phyloP scores from a whole-genome alignment of 2,113 vertebrate genomes.

The Tamias sibiricus region DNA sequence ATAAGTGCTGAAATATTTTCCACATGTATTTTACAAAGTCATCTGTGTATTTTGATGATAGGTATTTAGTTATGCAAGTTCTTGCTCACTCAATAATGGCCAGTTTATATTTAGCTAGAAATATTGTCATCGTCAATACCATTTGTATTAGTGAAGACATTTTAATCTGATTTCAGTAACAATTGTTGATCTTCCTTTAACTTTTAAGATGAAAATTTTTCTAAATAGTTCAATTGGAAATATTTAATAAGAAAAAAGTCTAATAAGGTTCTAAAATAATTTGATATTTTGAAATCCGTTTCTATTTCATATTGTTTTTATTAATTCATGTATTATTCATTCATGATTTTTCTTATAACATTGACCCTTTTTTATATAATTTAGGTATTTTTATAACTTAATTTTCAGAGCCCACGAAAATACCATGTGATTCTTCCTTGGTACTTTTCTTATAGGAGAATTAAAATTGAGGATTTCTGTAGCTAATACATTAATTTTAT shows the following conservation, averaged over 20 bases:
- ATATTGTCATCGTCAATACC: conserved; percentile 19
- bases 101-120: conserved; percentile 38
- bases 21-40: not conserved
- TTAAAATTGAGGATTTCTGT: conserved; percentile 15
- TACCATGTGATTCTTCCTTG: conserved; percentile 4
- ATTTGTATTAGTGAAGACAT: conserved; percentile 38
- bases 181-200: conserved; percentile 36
- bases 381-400: not conserved
- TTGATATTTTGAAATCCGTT: conserved; percentile 9
- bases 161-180: conserved; percentile 23
- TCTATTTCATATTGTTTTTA: conserved; percentile 34
- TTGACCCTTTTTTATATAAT: conserved; percentile 27
- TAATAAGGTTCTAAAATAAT: not conserved
- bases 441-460: not conserved
- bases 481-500: conserved; percentile 14
- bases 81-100: not conserved
- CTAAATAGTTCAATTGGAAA: conserved; percentile 30
- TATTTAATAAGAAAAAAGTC: conserved; percentile 34
- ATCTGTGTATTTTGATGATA: conserved; percentile 3
- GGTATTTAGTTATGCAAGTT: conserved; percentile 15
- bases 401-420: conserved; percentile 17
- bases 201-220: conserved; percentile 50
- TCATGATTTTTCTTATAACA: not conserved
- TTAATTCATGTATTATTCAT: conserved; percentile 35
- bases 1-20: not conserved